Evolutionary conservation across 2,888 invertebrate genomes (phyloP), one percentile per base, ranked within the genome.

Genomic region (Caenorhabditis uteleia): DNA sequence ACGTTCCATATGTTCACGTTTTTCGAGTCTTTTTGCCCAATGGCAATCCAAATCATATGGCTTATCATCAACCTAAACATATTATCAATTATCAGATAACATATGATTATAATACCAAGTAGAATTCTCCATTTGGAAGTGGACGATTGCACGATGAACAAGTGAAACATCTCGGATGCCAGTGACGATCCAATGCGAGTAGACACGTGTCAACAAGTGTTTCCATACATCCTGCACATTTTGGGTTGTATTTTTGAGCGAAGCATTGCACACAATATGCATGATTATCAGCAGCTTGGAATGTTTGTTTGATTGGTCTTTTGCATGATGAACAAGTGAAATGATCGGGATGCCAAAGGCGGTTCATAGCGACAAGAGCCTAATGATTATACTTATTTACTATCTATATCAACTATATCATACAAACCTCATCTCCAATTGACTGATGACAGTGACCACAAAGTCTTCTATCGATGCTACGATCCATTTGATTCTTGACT

Each of bases 281-380:
- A 50, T 68, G 67, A 53, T 74, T 75, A 53, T 77, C 75, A 54
- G 77, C 77, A 14, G 75, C 74, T 75, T 80, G 56, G 68, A 76
- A 80, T 27, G 78, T 79, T 67, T 80, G 80, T 55, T 77, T 77
- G 69, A 80, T 80, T 39, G 80, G 80, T 26, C 75, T 60, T 49
- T 76, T 77, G 85, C 97, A 97, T 83, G 93, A 92, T 66, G 93
- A 92, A 86, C 97, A 97, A 88, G 93, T 92, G 88, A 97, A 97
- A 86, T 95, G 95, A 85, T 97, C 95, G 82, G 95, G 95, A 84
- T 97, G 97, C 95, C 95, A 97, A 72, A 95, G 94, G 85, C 92
- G 92, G 84, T 95, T 93, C 85, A 97, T 86, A n/a, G 95, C 97
- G 5, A 79, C 61, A 16, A 78, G 60, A 7, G 79, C 71, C 66